A percentile compares a stretch with the other conserved stretches of the same genome.
Evolutionary conservation across 2,113 vertebrate species (phyloP).

Genomic region (Chinchilla lanigera): DNA sequence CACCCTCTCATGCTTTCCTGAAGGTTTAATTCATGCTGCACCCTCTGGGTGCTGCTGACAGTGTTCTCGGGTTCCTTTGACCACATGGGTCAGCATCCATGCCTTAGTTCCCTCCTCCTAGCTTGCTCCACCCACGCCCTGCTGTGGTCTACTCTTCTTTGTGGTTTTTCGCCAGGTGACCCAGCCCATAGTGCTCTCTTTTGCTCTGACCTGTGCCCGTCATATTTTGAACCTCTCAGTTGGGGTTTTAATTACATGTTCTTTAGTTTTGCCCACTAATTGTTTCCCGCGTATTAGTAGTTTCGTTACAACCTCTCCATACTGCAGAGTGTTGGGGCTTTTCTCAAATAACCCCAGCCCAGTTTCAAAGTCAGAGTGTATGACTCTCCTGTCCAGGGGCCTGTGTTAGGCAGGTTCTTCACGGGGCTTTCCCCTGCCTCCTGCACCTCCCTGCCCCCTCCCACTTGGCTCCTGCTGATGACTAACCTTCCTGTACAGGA

Average conservation of each 20-base stretch:
- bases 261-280: neutral
- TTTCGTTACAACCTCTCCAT: neutral
- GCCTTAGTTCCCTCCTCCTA: neutral
- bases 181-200: neutral
- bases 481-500: conserved; percentile 17
- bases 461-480: neutral
- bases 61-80: neutral
- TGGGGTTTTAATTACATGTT: conserved; percentile 15
- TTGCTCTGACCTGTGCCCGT: neutral
- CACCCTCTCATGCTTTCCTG: neutral
- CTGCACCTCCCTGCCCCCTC: neutral
- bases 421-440: neutral
- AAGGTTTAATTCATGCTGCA: neutral
- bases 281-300: neutral
- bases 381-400: neutral
- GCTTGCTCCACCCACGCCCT: neutral
- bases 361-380: neutral
- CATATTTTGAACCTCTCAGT: neutral
- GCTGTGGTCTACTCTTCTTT: neutral
- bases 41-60: neutral
- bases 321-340: neutral
- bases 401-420: neutral
- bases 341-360: neutral
- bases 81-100: no score
- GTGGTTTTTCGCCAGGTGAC: no score